Evolutionary conservation across 2,797 vertebrate genomes (phyloP).

Genomic region (Ctenochaetus hawaiiensis): DNA sequence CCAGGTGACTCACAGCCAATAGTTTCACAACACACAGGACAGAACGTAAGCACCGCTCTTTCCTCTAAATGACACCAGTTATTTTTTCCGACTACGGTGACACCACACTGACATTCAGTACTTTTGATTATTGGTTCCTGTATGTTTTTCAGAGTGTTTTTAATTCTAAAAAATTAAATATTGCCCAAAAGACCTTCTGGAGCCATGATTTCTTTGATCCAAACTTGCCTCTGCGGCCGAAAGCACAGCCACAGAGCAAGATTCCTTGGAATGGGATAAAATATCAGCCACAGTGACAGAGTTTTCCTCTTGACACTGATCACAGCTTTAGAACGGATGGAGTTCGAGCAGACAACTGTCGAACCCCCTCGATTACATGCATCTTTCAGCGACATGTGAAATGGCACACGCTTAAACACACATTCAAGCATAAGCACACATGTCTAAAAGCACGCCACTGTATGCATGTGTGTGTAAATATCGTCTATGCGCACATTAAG

Average conservation of each 20-base stretch:
- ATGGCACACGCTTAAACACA: slow-evolving; percentile 31
- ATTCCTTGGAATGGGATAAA: slow-evolving; percentile 47
- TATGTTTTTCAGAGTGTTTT: slow-evolving; percentile 51
- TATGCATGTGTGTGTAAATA: neutral
- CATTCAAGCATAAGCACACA: slow-evolving; percentile 9
- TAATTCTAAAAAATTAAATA: slow-evolving; percentile 30
- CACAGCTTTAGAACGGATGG: slow-evolving; percentile 39
- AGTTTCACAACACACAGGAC: slow-evolving; percentile 42
- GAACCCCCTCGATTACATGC: slow-evolving; percentile 65
- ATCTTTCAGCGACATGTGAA: slow-evolving; percentile 53
- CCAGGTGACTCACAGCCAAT: slow-evolving; percentile 57
- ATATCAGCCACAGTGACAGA: slow-evolving; percentile 39
- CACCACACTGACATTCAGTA: slow-evolving; percentile 47
- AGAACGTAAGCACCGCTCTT: slow-evolving; percentile 25
- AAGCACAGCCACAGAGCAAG: slow-evolving; percentile 43
- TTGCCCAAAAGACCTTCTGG: slow-evolving; percentile 20
- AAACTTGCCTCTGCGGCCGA: slow-evolving; percentile 42
- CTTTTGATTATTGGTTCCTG: slow-evolving; percentile 68
- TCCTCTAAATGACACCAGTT: slow-evolving; percentile 48
- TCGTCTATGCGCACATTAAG: slow-evolving; percentile 17
- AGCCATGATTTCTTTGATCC: slow-evolving; percentile 37
- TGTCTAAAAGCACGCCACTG: neutral
- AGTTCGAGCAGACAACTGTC: slow-evolving; percentile 59
- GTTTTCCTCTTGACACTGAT: slow-evolving; percentile 59
- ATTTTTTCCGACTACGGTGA: slow-evolving; percentile 59